Percentiles rank a stretch among this genome's conserved stretches.
phyloP scores from a whole-genome alignment of 2,113 vertebrate species.

The Myotis yumanensis region DNA sequence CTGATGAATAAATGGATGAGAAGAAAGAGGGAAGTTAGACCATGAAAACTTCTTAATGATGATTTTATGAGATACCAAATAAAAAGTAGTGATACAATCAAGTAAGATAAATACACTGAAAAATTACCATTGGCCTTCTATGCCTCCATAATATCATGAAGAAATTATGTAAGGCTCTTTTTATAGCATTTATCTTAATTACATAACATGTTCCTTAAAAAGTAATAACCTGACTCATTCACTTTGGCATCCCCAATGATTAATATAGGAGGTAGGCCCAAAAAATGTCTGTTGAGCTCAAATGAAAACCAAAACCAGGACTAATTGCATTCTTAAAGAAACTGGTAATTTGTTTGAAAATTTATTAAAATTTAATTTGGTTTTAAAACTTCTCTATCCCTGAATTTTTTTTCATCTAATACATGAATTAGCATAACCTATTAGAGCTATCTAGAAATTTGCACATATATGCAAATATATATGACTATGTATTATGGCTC shows the following conservation, averaged over 20 bases:
- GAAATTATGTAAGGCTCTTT: background rate
- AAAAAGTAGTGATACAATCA: background rate
- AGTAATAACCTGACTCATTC: background rate
- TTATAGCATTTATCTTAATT: background rate
- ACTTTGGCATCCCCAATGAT: background rate
- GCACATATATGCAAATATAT: background rate
- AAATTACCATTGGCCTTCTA: background rate
- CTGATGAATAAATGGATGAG: background rate
- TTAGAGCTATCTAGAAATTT: background rate
- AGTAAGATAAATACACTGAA: background rate
- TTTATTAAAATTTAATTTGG: conserved; percentile 16
- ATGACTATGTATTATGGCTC: background rate
- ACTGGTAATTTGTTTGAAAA: background rate
- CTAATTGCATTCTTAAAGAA: background rate
- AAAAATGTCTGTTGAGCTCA: background rate
- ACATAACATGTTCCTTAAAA: background rate
- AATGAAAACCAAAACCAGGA: background rate
- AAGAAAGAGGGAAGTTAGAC: background rate
- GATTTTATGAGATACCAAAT: background rate
- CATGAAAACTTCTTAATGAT: background rate
- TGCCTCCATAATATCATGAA: background rate
- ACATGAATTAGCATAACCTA: background rate
- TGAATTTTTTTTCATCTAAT: background rate
- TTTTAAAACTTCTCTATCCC: background rate
- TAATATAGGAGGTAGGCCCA: background rate